Percentiles rank a stretch among this genome's conserved stretches.
Conservation (phyloP, 2,888 invertebrate species). For the Beris morrisii region DNA sequence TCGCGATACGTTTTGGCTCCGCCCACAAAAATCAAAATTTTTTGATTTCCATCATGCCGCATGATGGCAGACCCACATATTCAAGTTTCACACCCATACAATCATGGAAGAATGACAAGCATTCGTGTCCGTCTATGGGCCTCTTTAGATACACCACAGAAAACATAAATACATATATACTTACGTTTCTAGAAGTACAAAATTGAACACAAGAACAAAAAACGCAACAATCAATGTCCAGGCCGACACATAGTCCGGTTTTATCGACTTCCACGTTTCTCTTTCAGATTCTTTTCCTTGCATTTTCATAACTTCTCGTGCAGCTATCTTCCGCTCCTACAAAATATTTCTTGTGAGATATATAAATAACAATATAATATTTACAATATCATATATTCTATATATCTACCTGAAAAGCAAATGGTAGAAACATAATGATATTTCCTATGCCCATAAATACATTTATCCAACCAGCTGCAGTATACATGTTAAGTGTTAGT, state of each 20-base stretch:
- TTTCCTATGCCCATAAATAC: slow-evolving; percentile 73
- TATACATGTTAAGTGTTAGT: slow-evolving; percentile 81
- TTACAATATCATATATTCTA: neutral
- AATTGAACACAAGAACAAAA: slow-evolving; percentile 83
- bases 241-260: slow-evolving; percentile 74
- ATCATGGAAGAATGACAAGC: too few species aligned
- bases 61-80: too few species aligned
- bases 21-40: too few species aligned
- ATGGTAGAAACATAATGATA: slow-evolving; percentile 73
- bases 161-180: slow-evolving; percentile 42
- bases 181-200: slow-evolving; percentile 82
- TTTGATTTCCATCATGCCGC: too few species aligned
- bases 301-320: slow-evolving; percentile 74
- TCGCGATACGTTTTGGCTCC: too few species aligned
- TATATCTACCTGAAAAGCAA: slow-evolving; percentile 64
- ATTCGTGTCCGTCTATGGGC: too few species aligned
- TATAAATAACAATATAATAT: neutral
- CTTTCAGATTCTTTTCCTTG: slow-evolving; percentile 73
- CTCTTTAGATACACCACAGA: too few species aligned
- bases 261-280: slow-evolving; percentile 70
- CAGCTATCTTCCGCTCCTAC: slow-evolving; percentile 71
- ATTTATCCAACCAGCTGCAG: slow-evolving; percentile 84
- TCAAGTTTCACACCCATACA: too few species aligned
- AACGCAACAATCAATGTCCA: slow-evolving; percentile 80
- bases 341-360: slow-evolving; percentile 18